A percentile compares a stretch with the other conserved stretches of the same genome.
Evolutionary conservation across 2,113 vertebrate genomes (phyloP).

Genomic region (Stictonetta naevosa): DNA sequence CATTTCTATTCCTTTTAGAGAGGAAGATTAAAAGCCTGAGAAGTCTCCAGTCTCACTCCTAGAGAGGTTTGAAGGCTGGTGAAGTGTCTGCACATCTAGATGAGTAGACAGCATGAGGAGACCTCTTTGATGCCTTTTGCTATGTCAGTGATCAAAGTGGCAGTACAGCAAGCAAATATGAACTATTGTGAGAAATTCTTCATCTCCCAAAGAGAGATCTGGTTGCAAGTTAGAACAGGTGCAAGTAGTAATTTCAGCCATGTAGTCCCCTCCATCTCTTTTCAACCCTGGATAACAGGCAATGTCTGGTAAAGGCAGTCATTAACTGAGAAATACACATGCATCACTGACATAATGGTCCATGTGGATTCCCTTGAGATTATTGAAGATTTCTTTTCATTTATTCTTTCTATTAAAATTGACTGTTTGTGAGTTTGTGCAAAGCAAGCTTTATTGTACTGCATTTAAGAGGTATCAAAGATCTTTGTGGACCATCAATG

Average conservation of each 20-base stretch:
- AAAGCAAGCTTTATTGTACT: background rate
- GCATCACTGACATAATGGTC: background rate
- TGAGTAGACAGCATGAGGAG: background rate
- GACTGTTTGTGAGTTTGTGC: background rate
- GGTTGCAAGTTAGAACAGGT: background rate
- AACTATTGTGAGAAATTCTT: background rate
- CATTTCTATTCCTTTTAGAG: background rate
- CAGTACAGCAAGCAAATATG: background rate
- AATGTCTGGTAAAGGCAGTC: background rate
- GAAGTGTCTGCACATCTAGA: background rate
- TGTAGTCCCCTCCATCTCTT: accelerated
- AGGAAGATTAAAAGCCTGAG: background rate
- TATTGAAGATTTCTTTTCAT: background rate
- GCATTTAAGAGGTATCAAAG: background rate
- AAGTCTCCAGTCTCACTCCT: background rate
- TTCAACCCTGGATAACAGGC: background rate
- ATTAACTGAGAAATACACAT: background rate
- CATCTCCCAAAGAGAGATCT: accelerated
- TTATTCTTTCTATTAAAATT: background rate
- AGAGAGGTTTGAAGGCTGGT: background rate
- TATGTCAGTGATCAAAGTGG: background rate
- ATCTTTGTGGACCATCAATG: background rate
- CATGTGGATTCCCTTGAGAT: accelerated
- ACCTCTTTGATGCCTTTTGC: background rate
- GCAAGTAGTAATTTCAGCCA: accelerated